Conservation (phyloP, 1,140 invertebrate species). For the Brachionus asplanchnoidis region DNA sequence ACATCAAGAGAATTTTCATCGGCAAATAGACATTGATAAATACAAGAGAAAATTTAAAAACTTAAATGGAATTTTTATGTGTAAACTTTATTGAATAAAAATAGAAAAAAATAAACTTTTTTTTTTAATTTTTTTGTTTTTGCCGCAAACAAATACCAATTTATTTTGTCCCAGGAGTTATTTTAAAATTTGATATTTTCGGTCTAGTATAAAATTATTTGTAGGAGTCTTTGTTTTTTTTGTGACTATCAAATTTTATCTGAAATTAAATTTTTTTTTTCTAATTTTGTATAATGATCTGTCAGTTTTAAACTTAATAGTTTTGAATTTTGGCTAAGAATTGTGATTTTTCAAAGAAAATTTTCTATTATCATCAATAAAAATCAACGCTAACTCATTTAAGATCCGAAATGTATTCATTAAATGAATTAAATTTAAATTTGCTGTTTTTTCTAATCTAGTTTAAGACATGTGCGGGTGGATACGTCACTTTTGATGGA, state of each 20-base stretch:
- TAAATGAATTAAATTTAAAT: background rate
- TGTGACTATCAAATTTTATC: background rate
- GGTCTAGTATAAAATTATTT: no score
- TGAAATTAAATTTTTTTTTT: background rate
- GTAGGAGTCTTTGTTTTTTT: background rate
- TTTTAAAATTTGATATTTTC: background rate
- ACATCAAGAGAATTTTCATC: slow-evolving; percentile 29
- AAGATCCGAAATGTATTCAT: background rate
- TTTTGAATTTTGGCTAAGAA: background rate
- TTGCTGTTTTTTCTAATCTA: background rate
- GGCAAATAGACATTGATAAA: slow-evolving; percentile 8
- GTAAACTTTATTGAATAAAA: background rate
- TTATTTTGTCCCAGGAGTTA: background rate
- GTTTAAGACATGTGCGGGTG: background rate
- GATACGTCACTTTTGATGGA: background rate
- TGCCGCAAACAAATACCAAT: background rate
- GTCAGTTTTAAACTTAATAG: background rate
- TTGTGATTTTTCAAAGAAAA: background rate
- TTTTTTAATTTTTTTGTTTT: background rate
- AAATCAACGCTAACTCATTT: no score
- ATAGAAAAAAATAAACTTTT: background rate
- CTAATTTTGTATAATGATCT: background rate
- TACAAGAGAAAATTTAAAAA: background rate
- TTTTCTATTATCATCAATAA: background rate
- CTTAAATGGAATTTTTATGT: background rate